These are phyloP conservation scores for Oryctes rhinoceros DNA, from an alignment of 1,140 invertebrate genomes.

Conservation along the genomic window DNA sequence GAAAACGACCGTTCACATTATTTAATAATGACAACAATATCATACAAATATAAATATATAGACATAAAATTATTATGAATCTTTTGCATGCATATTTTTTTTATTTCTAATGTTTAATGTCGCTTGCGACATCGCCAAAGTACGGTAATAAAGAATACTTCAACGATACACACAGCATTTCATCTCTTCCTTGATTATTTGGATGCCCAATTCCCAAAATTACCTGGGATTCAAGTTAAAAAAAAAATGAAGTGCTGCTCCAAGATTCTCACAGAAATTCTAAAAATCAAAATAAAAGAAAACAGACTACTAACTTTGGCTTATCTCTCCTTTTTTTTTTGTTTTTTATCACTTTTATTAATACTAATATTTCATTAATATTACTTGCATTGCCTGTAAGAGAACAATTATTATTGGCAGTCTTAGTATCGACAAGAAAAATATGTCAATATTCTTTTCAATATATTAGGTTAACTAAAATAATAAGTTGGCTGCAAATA, in stretches of 20 bases:
- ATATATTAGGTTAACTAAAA: slow-evolving; percentile 26
- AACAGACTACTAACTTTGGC: slow-evolving; percentile 13
- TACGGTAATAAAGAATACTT: too few relatives aligned
- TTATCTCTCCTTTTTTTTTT: background rate
- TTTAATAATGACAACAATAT: background rate
- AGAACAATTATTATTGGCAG: slow-evolving; percentile 4
- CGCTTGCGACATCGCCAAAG: too few relatives aligned
- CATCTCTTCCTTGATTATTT: too few relatives aligned
- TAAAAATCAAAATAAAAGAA: background rate
- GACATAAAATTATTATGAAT: background rate
- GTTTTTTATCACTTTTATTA: background rate
- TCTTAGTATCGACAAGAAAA: background rate
- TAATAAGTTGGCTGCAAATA: slow-evolving; percentile 41
- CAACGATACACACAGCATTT: too few relatives aligned
- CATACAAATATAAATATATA: slow-evolving; percentile 19
- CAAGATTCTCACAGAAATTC: background rate
- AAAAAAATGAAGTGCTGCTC: too few relatives aligned
- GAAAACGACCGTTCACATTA: background rate
- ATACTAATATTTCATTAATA: background rate
- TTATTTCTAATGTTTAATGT: too few relatives aligned
- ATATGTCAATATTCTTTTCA: background rate
- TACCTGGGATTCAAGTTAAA: too few relatives aligned
- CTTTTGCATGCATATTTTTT: background rate
- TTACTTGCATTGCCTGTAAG: background rate
- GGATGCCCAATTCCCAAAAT: too few relatives aligned